phyloP scores from a whole-genome alignment of 2,797 vertebrate genomes.

The Sebastes nivosus region DNA sequence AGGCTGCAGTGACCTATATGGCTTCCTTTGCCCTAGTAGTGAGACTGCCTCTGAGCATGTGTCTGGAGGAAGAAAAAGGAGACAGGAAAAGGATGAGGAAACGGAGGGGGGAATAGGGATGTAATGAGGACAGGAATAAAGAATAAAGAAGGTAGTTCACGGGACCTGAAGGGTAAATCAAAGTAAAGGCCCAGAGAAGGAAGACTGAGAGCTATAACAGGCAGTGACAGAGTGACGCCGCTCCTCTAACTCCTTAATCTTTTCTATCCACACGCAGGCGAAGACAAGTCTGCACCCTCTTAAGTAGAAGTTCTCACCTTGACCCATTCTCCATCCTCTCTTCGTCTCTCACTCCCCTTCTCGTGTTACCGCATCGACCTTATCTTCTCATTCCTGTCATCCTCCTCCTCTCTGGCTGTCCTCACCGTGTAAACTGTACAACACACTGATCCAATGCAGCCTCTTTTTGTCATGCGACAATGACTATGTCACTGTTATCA shows the following conservation, averaged over 20 bases:
- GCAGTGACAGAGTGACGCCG: slow-evolving; percentile 12
- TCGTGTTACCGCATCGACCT: slow-evolving; percentile 49
- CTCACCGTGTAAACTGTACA: slow-evolving; percentile 41
- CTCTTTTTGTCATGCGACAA: slow-evolving; percentile 60
- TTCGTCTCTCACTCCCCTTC: slow-evolving; percentile 4
- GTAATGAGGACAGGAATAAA: slow-evolving; percentile 42
- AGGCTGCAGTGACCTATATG: not conserved
- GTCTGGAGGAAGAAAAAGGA: slow-evolving; percentile 32
- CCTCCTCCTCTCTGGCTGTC: slow-evolving; percentile 18
- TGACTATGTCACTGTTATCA: slow-evolving; percentile 53
- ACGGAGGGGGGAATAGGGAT: slow-evolving; percentile 50
- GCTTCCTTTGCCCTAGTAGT: not conserved
- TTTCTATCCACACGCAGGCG: slow-evolving; percentile 39
- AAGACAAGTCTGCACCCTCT: slow-evolving; percentile 64
- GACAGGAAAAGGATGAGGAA: slow-evolving; percentile 67
- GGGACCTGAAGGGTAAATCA: slow-evolving; percentile 45
- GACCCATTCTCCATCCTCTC: slow-evolving; percentile 43
- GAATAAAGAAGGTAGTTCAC: slow-evolving; percentile 30
- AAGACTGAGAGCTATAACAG: slow-evolving; percentile 23
- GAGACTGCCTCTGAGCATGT: not conserved
- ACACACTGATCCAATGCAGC: slow-evolving; percentile 34
- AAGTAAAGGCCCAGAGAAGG: slow-evolving; percentile 10
- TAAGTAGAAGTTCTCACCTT: slow-evolving; percentile 59
- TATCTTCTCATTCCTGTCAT: slow-evolving; percentile 32
- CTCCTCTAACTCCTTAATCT: slow-evolving; percentile 44